Conservation (phyloP, 2,113 vertebrate species). For the Pongo pygmaeus region DNA sequence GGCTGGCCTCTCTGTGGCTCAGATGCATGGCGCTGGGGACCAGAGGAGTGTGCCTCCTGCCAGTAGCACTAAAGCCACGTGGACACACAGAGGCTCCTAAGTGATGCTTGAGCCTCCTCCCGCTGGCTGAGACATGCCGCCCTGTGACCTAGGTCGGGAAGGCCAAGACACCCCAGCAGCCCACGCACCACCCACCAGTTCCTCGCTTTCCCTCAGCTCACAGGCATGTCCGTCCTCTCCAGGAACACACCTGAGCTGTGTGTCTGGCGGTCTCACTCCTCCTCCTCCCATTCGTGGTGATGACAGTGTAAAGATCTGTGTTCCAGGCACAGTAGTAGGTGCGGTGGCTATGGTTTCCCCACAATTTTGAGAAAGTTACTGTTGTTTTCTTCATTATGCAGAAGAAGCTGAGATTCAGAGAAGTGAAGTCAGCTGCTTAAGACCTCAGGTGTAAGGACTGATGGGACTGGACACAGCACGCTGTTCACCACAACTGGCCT, state of each 20-base stretch:
- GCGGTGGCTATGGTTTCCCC: neutral
- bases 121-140: neutral
- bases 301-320: accelerated
- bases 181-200: neutral
- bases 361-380: neutral
- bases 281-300: too few species aligned
- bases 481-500: neutral
- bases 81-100: accelerated
- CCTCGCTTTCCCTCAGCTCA: too few species aligned
- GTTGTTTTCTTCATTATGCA: neutral
- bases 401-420: too few species aligned
- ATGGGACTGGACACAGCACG: neutral
- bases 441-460: too few species aligned
- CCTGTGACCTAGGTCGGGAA: neutral
- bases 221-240: neutral
- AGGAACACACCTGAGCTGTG: too few species aligned
- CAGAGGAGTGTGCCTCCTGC: neutral
- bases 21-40: too few species aligned
- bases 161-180: neutral
- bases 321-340: neutral
- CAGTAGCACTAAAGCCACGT: too few species aligned
- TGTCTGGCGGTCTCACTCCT: too few species aligned
- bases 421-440: neutral
- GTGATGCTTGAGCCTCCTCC: neutral
- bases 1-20: accelerated